Evolutionary conservation across 2,888 invertebrate species (phyloP).

Genomic region (Dryococelus australis): DNA sequence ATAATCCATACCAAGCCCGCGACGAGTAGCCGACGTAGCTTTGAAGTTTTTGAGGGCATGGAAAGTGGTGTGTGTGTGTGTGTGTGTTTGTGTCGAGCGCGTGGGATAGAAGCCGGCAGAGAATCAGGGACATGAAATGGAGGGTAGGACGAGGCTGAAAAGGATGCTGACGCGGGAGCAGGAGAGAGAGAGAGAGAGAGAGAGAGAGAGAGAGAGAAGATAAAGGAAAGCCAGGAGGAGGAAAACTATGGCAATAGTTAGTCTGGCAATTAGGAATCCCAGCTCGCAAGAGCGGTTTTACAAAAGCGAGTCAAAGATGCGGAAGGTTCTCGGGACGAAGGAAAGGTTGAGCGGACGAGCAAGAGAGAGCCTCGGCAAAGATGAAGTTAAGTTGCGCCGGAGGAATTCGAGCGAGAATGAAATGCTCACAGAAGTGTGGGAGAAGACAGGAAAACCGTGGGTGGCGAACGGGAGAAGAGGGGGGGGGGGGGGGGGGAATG

Average conservation of each 20-base stretch:
- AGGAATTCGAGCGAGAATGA: constrained; percentile 27
- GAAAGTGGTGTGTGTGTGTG: not conserved
- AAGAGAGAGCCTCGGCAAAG: not conserved
- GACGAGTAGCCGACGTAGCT: not conserved
- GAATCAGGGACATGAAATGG: constrained; percentile 19
- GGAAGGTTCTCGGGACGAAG: constrained; percentile 7
- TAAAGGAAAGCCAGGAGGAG: constrained; percentile 24
- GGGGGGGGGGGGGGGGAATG: not conserved
- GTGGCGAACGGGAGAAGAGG: not conserved
- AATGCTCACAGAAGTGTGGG: constrained; percentile 13
- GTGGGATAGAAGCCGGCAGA: not conserved
- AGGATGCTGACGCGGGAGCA: constrained; percentile 13
- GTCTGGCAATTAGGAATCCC: constrained; percentile 28
- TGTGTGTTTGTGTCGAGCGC: not conserved
- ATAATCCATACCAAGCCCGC: not conserved
- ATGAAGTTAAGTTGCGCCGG: constrained; percentile 27
- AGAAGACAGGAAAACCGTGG: not conserved
- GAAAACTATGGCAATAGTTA: constrained; percentile 30
- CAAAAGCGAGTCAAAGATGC: constrained; percentile 25
- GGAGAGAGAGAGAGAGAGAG: constrained; percentile 21
- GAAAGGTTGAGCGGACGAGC: not conserved
- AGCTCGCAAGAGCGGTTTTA: constrained; percentile 27
- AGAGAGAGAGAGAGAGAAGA: not conserved
- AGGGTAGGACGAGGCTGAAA: not conserved
- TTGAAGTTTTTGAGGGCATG: not conserved